A percentile compares a stretch with the other conserved stretches of the same genome.
Evolutionary conservation across 2,797 vertebrate species (phyloP).

Genomic region (Halcyon smyrnensis): DNA sequence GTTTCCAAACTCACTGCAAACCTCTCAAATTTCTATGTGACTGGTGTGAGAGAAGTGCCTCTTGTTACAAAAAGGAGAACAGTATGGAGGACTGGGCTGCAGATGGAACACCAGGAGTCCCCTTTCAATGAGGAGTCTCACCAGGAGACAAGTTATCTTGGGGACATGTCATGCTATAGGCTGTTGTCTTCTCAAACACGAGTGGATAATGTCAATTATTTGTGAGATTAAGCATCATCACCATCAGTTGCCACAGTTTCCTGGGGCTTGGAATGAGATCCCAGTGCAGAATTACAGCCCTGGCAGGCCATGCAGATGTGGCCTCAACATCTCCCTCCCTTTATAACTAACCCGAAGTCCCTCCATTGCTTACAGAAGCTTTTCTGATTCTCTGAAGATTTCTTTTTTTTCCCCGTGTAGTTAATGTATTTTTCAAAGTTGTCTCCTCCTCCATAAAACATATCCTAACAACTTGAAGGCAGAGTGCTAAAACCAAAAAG

Average conservation of each 20-base stretch:
- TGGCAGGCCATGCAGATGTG: background rate
- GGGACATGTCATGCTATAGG: background rate
- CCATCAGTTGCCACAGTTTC: fast-evolving
- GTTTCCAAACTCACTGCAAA: background rate
- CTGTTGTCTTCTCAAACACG: fast-evolving
- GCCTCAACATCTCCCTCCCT: background rate
- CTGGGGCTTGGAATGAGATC: background rate
- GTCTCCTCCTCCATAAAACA: background rate
- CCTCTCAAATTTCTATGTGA: background rate
- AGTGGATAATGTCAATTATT: background rate
- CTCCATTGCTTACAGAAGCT: background rate
- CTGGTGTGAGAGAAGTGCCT: background rate
- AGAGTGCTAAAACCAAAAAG: background rate
- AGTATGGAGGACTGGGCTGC: background rate
- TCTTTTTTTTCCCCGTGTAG: background rate
- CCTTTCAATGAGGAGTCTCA: background rate
- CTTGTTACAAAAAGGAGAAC: background rate
- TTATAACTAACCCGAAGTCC: background rate
- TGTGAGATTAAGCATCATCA: background rate
- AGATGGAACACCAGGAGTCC: background rate
- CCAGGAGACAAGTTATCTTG: background rate
- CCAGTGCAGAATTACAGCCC: background rate
- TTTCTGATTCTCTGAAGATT: background rate
- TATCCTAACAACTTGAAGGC: background rate
- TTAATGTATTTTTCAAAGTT: background rate